Conservation (phyloP, 2,113 vertebrate genomes). For the Cyprinodon variegatus region DNA sequence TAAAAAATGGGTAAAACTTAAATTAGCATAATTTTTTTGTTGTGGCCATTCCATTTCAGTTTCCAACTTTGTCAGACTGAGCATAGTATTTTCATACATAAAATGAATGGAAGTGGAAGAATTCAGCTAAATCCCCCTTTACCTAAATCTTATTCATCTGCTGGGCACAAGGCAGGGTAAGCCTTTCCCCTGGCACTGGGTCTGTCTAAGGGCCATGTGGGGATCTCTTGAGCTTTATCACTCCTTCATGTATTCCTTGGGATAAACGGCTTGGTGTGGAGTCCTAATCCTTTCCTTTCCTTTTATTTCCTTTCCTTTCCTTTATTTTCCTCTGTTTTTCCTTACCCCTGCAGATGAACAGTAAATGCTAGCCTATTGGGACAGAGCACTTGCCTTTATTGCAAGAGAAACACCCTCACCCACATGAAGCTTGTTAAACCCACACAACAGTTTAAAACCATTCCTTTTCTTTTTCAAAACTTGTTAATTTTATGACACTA, state of each 20-base stretch:
- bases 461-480: constrained; percentile 68
- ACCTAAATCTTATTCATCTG: constrained; percentile 79
- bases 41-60: no score
- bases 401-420: constrained; percentile 61
- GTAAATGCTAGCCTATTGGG: constrained; percentile 59
- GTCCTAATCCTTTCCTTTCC: constrained; percentile 66
- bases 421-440: constrained; percentile 73
- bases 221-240: constrained; percentile 76
- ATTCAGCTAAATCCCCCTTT: constrained; percentile 77
- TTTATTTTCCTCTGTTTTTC: not conserved
- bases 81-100: constrained; percentile 58
- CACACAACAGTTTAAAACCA: constrained; percentile 57
- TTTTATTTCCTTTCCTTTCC: constrained; percentile 6
- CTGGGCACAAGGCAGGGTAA: constrained; percentile 76
- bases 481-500: constrained; percentile 81
- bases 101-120: constrained; percentile 69
- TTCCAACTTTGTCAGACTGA: constrained; percentile 24
- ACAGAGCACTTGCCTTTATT: constrained; percentile 34
- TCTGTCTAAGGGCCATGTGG: constrained; percentile 69
- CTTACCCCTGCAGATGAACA: constrained; percentile 33
- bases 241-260: constrained; percentile 73
- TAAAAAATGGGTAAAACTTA: not conserved
- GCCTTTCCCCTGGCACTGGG: constrained; percentile 77
- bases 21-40: no score
- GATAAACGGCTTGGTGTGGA: constrained; percentile 81